Evolutionary conservation across 2,113 vertebrate genomes (phyloP).

Genomic region (Ploceus nigricollis): DNA sequence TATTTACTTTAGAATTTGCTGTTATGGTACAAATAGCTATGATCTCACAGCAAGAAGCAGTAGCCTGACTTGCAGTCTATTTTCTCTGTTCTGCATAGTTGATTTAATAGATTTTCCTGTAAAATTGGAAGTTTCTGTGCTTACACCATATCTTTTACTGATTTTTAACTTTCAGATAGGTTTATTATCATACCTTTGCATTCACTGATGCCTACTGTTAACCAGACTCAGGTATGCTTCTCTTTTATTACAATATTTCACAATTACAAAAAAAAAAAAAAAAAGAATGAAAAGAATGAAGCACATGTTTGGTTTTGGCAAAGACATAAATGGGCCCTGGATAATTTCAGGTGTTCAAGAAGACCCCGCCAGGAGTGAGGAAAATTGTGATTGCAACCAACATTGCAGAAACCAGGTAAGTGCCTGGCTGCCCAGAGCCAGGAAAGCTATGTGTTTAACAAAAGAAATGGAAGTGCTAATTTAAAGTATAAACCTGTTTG

Average conservation of each 20-base stretch:
- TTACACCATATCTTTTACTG: not conserved
- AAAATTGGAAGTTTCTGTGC: not conserved
- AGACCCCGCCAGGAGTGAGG: constrained; percentile 89
- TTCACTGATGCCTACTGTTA: constrained; percentile 97
- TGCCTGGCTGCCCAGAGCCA: not conserved
- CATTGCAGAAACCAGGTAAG: constrained; percentile 96
- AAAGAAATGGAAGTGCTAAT: not conserved
- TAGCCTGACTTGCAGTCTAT: not conserved
- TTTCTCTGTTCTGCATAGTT: not conserved
- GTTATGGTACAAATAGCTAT: not conserved
- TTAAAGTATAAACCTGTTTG: not conserved
- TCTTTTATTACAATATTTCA: not conserved
- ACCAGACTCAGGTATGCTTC: constrained; percentile 90
- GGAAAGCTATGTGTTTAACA: not conserved
- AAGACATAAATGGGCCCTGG: not conserved
- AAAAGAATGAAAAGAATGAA: not conserved
- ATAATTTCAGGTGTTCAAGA: constrained; percentile 91
- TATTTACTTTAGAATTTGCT: not conserved
- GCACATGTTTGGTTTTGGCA: not conserved
- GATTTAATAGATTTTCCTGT: not conserved
- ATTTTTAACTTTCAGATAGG: constrained; percentile 81
- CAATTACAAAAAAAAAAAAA: not conserved
- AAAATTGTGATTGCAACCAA: constrained; percentile 99
- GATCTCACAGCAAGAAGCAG: not conserved
- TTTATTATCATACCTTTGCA: constrained; percentile 97